Evolutionary conservation across 2,797 vertebrate genomes (phyloP).

Genomic region (Podarcis siculus): DNA sequence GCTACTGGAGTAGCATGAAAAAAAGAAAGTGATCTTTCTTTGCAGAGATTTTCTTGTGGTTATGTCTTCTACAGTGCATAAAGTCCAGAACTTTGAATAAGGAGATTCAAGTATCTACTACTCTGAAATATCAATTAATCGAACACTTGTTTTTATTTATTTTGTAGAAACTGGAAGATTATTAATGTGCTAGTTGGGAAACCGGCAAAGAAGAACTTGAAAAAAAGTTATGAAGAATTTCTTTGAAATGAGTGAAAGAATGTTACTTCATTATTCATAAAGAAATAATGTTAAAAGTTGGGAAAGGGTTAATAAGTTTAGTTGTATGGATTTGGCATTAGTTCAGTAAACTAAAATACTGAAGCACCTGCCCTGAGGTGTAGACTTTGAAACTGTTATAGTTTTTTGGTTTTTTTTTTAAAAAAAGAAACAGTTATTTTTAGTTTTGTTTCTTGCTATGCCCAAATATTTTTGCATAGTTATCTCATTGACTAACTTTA

Average conservation of each 20-base stretch:
- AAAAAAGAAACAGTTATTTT: constrained; percentile 34
- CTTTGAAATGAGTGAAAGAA: constrained; percentile 17
- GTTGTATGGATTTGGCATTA: constrained; percentile 43
- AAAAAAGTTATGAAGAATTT: constrained; percentile 8
- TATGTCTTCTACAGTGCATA: neutral
- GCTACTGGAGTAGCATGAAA: neutral
- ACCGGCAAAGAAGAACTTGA: constrained; percentile 23
- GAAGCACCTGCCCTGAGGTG: constrained; percentile 44
- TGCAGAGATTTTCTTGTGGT: neutral
- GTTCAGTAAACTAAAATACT: constrained; percentile 53
- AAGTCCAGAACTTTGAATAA: neutral
- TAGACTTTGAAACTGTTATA: constrained; percentile 45
- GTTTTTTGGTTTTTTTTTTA: constrained; percentile 19
- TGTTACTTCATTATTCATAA: neutral
- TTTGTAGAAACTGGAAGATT: constrained; percentile 55
- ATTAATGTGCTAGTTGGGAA: constrained; percentile 25
- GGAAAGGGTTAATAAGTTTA: constrained; percentile 32
- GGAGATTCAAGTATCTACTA: neutral
- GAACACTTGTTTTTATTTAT: constrained; percentile 3
- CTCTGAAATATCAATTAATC: constrained; percentile 8
- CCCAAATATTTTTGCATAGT: constrained; percentile 62
- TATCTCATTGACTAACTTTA: constrained; percentile 67
- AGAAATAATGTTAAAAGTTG: constrained; percentile 32
- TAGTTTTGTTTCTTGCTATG: constrained; percentile 55
- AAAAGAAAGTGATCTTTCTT: neutral